Evolutionary conservation across 2,888 invertebrate species (phyloP).

Genomic region (Rhagium mordax): DNA sequence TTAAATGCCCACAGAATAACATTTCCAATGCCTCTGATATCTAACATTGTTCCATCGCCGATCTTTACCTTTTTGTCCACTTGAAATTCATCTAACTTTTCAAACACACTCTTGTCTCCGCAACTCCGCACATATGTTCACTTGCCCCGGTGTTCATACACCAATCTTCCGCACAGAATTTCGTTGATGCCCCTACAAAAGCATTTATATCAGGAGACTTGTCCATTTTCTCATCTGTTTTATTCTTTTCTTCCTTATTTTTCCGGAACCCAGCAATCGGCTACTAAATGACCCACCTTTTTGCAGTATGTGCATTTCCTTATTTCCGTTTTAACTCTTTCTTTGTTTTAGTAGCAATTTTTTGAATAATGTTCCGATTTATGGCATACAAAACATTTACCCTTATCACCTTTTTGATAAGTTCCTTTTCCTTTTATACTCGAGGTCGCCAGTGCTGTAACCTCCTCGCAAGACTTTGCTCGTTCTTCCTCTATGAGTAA

Average conservation of each 20-base stretch:
- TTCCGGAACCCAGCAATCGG: conserved; percentile 42
- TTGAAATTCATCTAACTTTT: conserved; percentile 20
- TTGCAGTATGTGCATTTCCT: conserved; percentile 20
- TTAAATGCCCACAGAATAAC: conserved; percentile 54
- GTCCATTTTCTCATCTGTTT: too few species aligned
- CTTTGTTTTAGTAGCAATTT: conserved; percentile 35
- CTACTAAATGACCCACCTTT: conserved; percentile 1
- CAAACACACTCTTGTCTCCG: too few species aligned
- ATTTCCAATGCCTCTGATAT: conserved; percentile 52
- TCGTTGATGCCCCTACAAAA: conserved; percentile 19
- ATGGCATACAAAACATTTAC: conserved; percentile 13
- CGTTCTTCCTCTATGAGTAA: conserved; percentile 46
- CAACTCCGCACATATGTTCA: conserved; percentile 41
- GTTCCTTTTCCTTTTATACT: neutral
- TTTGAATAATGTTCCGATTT: conserved; percentile 33
- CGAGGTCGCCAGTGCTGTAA: conserved; percentile 35
- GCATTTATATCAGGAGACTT: conserved; percentile 22
- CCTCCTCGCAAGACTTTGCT: conserved; percentile 32
- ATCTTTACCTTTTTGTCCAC: conserved; percentile 45
- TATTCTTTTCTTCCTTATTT: conserved; percentile 5
- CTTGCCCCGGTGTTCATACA: conserved; percentile 41
- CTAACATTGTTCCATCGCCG: conserved; percentile 44
- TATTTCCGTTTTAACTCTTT: neutral
- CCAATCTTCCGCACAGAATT: conserved; percentile 32
- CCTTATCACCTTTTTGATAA: too few species aligned